These are phyloP conservation scores for Bombycilla garrulus DNA, from an alignment of 2,113 vertebrate species.

Conservation along the genomic window DNA sequence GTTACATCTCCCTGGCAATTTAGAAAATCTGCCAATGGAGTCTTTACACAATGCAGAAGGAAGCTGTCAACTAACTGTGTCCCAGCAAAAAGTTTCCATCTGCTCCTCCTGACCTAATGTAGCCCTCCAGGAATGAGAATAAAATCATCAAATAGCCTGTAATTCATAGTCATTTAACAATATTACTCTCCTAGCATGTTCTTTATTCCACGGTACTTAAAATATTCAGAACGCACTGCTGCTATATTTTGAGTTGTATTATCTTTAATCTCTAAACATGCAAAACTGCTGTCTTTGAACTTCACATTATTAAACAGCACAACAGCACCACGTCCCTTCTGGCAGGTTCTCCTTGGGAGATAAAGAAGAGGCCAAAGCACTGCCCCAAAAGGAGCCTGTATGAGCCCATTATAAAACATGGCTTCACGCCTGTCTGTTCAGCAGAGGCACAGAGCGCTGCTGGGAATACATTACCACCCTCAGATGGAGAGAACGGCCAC, in stretches of 20 bases:
- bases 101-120: not conserved
- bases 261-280: not conserved
- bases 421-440: not conserved
- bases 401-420: not conserved
- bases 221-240: not conserved
- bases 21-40: not conserved
- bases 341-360: not conserved
- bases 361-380: not conserved
- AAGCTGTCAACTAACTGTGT: constrained; percentile 23
- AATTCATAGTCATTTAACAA: not conserved
- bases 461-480: not conserved
- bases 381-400: not conserved
- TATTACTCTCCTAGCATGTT: not conserved
- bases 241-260: not conserved
- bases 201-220: not conserved
- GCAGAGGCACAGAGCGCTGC: not conserved
- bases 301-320: not conserved
- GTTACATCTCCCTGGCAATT: not conserved
- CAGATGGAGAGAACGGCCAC: not conserved
- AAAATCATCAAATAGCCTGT: constrained; percentile 9
- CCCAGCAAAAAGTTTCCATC: constrained; percentile 43
- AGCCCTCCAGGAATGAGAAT: not conserved
- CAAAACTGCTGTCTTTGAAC: not conserved
- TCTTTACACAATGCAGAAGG: constrained; percentile 21
- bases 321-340: not conserved